Base-by-base conservation (phyloP, 2,888 invertebrate genomes). In the Leptopilina drosophilae region DNA sequence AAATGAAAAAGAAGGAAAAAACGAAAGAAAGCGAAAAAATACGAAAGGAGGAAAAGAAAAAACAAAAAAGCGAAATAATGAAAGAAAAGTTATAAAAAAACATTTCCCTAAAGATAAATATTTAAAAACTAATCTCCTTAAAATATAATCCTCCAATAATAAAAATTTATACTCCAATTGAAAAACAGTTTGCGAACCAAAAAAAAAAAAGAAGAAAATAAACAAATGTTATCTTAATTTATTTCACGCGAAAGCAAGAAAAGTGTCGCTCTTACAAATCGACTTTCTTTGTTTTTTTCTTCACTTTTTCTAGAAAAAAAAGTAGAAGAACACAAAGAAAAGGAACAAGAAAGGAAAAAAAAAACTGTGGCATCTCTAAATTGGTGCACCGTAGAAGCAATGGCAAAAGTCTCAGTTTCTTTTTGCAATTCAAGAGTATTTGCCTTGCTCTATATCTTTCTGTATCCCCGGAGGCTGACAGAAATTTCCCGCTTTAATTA, bases 401-500 rank as follows among this genome's bases (percentile, higher is more conserved):
- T 49, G 56, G 73, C 73, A 73, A 49, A 9, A 73, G 56, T 56
- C 40, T 66, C 42, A 66, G 66, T 62, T 46, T 81, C 75, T 80
- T 77, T 33, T 42, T 42, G 42, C 42, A 69, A 26, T 64, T 15
- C 64, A 46, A 33, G 76, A 56, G 40, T 20, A 59, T 79, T 59
- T 73, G 33, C 73, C 73, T 73, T 59, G 56, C 26, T 33, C 56
- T 11, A 26, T 49, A 9, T 76, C 40, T n/a, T 64, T 65, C 14
- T 40, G 53, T 65, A 78, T 65, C 67, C 33, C 64, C 59, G 69
- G 64, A 53, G 66, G 49, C 69, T 78, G 12, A 56, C 78, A 78
- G 79, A 78, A 80, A 83, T 78, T 82, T 20, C 62, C 33, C 76
- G 77, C 66, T 75, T 82, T 84, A 85, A 87, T 85, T 80, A 76